Evolutionary conservation across 2,797 vertebrate species (phyloP), one percentile per base, ranked within the genome.

Genomic region (Chrosomus eos): DNA sequence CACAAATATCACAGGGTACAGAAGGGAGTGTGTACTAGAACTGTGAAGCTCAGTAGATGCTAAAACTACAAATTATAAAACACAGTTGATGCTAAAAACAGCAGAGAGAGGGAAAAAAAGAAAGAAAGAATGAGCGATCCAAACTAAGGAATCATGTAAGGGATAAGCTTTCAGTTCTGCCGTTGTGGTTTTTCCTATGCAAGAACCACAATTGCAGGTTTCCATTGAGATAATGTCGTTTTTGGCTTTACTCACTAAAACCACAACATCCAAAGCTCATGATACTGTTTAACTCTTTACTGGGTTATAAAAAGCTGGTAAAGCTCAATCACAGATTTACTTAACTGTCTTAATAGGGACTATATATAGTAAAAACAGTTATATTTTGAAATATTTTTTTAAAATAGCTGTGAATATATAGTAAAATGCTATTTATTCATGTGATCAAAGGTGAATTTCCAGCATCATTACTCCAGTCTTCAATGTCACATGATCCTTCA

Each of bases 171-270:
- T 85, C 67, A 71, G 58, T 73, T 80, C 23, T 85, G 83, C 75
- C 33, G 43, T 73, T 72, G 67, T 85, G 83, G 55, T 71, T 79
- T 74, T 77, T 77, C 80, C 76, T n/a, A 83, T 82, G 68, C 68
- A 21, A 81, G 81, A 66, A 77, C 87, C 79, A 82, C 73, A 84
- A 88, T 87, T 85, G 81, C 83, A 87, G 68, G 80, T 80, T 83
- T 88, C 83, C 82, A 85, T 81, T 66, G 80, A 85, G 80, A 83
- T 87, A 75, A 88, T 78, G 85, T 67, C 21, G 55, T 74, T 83
- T 80, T 87, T 88, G 82, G 82, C 82, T 64, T n/a, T 45, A 36
- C 75, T 76, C 64, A 38, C 31, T 72, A 45, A 67, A 78, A 82
- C 58, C 70, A 85, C 73, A 77, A 82, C 45, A 82, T 80, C 40